phyloP scores from a whole-genome alignment of 2,888 invertebrate genomes.

The Cantharis flavilabris region DNA sequence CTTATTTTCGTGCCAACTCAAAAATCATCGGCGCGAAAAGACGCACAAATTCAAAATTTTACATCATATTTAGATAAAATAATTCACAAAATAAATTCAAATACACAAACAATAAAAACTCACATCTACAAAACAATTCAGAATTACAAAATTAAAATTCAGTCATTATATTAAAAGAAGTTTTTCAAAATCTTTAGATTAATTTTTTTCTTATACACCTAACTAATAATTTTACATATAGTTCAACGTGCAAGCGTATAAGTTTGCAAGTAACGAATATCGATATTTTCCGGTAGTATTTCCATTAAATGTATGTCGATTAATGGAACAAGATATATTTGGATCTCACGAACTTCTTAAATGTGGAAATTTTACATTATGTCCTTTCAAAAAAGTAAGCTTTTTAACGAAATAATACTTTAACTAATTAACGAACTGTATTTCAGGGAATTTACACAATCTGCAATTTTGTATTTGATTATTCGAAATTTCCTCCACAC shows the following conservation, averaged over 20 bases:
- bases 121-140: no score
- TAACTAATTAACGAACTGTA: background rate
- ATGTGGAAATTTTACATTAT: background rate
- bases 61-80: no score
- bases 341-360: background rate
- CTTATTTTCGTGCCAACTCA: no score
- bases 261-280: slow-evolving; percentile 2
- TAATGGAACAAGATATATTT: background rate
- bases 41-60: no score
- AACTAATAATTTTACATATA: background rate
- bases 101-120: no score
- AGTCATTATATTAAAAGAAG: no score
- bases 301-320: background rate
- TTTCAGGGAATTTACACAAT: background rate
- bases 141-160: no score
- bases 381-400: background rate
- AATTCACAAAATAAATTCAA: no score
- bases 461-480: background rate
- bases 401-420: background rate
- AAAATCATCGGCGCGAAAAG: no score
- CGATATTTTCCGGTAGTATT: background rate
- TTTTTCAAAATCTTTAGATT: no score
- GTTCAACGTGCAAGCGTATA: background rate
- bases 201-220: background rate
- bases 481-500: background rate